phyloP scores from a whole-genome alignment of 2,888 invertebrate genomes.

The Ecliptopera silaceata region DNA sequence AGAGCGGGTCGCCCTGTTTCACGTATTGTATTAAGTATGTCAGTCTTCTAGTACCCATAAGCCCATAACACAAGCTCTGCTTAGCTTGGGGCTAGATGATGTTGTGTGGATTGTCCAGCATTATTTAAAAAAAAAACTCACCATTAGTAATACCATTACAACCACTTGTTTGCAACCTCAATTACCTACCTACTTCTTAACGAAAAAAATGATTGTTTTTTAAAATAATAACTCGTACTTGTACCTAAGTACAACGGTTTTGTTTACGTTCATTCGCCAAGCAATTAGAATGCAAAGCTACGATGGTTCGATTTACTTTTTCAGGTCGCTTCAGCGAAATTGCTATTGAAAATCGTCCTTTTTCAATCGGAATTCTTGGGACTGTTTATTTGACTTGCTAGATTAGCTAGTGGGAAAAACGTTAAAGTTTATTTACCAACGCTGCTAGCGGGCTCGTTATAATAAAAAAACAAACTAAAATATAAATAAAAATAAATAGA shows the following conservation, averaged over 20 bases:
- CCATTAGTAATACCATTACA: no score
- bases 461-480: no score
- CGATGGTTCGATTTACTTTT: constrained; percentile 44
- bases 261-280: constrained; percentile 44
- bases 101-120: no score
- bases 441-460: not conserved
- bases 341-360: constrained; percentile 40
- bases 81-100: no score
- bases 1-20: no score
- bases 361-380: constrained; percentile 35
- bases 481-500: no score
- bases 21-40: no score
- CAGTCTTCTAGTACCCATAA: no score
- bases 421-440: not conserved
- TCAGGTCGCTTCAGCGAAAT: constrained; percentile 44
- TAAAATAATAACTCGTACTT: constrained; percentile 30
- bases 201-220: constrained; percentile 12
- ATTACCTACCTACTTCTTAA: constrained; percentile 9
- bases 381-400: constrained; percentile 23
- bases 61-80: no score
- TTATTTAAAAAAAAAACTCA: no score
- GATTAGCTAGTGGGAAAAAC: constrained; percentile 1
- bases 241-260: constrained; percentile 28
- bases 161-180: not conserved
- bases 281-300: constrained; percentile 58